Base-by-base conservation (phyloP, 2,113 vertebrate genomes). In the Perca fluviatilis region DNA sequence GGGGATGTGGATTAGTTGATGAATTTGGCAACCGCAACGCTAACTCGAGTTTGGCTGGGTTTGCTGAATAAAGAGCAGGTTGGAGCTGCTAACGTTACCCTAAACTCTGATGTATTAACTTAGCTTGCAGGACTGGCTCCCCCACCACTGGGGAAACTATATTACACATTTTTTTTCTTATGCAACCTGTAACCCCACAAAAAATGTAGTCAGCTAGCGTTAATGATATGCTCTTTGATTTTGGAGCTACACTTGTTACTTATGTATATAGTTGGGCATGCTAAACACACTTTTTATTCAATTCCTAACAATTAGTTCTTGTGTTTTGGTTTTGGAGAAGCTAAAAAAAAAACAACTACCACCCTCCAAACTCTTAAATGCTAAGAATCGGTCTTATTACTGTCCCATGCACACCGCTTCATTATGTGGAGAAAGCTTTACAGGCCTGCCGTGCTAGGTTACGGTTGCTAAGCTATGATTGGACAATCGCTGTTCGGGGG, bases 281-380 rank as follows among this genome's bases (percentile, higher is more conserved):
- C 21, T 36, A 6, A 50, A 62, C 11, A 10, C 2, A 23, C 4
- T 62, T 23, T n/a, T 51, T 11, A 51, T 51, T 25, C 13, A 33
- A 7, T 53, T 74, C 14, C 11, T 3, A 25, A 53, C 8, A 8
- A 14, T 25, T 6, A 3, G 4, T 19, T 13, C 0, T 43, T 75
- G 30, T 19, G 49, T 30, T 66, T 66, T 9, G 3, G 33, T 62
- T 79, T 69, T 78, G 74, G 25, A 36, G 68, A 67, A 66, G 53
- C 69, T 18, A 43, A 61, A 61, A n/a, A 50, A 50, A 46, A 30
- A 58, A 18, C n/a, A 14, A 19, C 12, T 18, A 15, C 11, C 30
- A 13, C 49, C n/a, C 21, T 74, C n/a, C 49, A 64, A 43, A 27
- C 33, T 54, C 33, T 30, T 58, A 77, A 6, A 15, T 46, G 23